These are phyloP conservation scores for Proteles cristata DNA, from an alignment of 2,113 vertebrate genomes.

Conservation along the genomic window DNA sequence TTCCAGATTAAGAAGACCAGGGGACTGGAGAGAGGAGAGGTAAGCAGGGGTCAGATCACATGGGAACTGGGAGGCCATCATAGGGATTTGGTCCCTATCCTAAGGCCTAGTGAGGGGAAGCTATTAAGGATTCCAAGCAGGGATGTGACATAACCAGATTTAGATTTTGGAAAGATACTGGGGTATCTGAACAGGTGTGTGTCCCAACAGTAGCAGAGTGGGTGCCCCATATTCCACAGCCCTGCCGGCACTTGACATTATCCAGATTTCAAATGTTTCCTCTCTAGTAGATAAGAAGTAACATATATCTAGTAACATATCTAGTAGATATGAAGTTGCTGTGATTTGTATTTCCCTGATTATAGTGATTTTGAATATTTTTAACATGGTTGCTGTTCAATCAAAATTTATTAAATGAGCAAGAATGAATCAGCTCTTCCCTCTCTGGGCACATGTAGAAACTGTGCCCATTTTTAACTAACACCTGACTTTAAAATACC, in stretches of 20 bases:
- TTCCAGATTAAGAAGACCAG: neutral
- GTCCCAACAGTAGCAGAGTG: neutral
- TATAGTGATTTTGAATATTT: neutral
- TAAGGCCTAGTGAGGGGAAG: neutral
- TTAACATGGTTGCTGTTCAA: neutral
- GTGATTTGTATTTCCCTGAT: neutral
- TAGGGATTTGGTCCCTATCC: neutral
- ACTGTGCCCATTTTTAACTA: neutral
- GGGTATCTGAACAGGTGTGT: neutral
- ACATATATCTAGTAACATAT: neutral
- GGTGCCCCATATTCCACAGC: neutral
- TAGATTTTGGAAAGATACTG: neutral
- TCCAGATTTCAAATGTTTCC: neutral
- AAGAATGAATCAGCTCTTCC: neutral
- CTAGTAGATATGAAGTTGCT: neutral
- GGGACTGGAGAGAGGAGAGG: neutral
- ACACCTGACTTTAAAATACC: neutral
- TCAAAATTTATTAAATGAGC: neutral
- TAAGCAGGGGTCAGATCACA: accelerated
- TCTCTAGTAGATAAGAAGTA: neutral
- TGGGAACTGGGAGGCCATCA: neutral
- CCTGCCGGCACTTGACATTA: neutral
- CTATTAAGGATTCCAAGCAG: neutral
- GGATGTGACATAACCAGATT: neutral
- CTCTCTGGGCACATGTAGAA: no score